Base-by-base conservation (phyloP, 2,797 vertebrate genomes). In the Paratrypauchen microcephalus region DNA sequence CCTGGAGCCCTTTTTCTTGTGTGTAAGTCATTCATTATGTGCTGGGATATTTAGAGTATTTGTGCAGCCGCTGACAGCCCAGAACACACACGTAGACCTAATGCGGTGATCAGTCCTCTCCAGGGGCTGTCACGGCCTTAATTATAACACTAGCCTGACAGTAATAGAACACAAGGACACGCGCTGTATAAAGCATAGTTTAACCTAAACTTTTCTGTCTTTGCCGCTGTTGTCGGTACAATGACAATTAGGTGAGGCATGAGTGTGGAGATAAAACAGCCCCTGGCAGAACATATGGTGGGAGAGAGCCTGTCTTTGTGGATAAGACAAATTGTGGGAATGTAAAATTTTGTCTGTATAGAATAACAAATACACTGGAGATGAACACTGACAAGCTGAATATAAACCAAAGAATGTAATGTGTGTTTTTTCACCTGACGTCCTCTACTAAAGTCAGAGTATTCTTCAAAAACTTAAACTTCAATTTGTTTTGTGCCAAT, bases 61-160 rank as follows among this genome's bases (percentile, higher is more conserved):
- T 85, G 70, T 66, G 68, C 77, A 80, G 77, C 68, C 78, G 47
- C 69, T 73, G 69, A 76, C 66, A 72, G 69, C 68, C 52, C 32
- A 15, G 65, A 55, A 70, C 76, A 81, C 59, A 70, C 71, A 77
- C 64, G 70, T 63, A 62, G 47, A 0, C 71, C 69, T 87, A 70
- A 78, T 79, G 66, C 80, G 59, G 47, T 81, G 67, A 84, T 72
- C 57, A 64, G 64, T 45, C 45, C 39, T 71, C 79, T 76, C 65
- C 0, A 2, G 70, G 76, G 82, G 73, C 61, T 62, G 64, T 8
- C n/a, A 59, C 61, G 66, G 48, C 64, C 65, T 83, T 83, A 76
- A 87, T 84, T 75, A 81, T 75, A 72, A 78, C 70, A 72, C 68
- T 72, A 55, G 59, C 66, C 69, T 61, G 77, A 85, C 77, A 82